Percentiles rank a stretch among this genome's conserved stretches.
Conservation (phyloP, 2,113 vertebrate genomes). For the Caretta caretta region DNA sequence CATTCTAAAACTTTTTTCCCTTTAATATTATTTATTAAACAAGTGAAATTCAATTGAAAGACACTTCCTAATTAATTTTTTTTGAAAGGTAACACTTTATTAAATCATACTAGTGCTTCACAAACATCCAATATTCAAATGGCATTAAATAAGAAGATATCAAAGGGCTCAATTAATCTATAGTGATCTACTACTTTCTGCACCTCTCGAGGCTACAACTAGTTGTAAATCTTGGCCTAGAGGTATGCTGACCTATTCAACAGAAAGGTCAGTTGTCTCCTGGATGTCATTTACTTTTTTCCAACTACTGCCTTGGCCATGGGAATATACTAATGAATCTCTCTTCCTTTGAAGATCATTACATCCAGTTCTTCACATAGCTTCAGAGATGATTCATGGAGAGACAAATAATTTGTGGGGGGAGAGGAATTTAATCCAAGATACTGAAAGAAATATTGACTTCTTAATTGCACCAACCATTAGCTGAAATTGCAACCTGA, state of each 20-base stretch:
- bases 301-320: not conserved
- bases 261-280: constrained; percentile 40
- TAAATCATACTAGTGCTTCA: constrained; percentile 23
- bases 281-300: not conserved
- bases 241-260: constrained; percentile 27
- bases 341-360: not conserved
- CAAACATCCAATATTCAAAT: not conserved
- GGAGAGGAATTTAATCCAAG: not conserved
- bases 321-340: constrained; percentile 24
- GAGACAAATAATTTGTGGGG: not conserved
- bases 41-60: not conserved
- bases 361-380: not conserved
- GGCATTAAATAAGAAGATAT: constrained; percentile 21
- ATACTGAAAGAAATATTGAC: not conserved
- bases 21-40: not conserved
- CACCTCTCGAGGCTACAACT: not conserved
- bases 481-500: not conserved
- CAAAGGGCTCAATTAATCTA: constrained; percentile 30
- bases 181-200: constrained; percentile 35
- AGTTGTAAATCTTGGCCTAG: constrained; percentile 33
- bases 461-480: not conserved
- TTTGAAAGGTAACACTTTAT: constrained; percentile 24
- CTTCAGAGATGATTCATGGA: not conserved
- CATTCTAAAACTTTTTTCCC: not conserved
- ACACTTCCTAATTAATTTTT: constrained; percentile 31